Conservation (phyloP, 2,888 invertebrate species). For the Dugesia japonica region DNA sequence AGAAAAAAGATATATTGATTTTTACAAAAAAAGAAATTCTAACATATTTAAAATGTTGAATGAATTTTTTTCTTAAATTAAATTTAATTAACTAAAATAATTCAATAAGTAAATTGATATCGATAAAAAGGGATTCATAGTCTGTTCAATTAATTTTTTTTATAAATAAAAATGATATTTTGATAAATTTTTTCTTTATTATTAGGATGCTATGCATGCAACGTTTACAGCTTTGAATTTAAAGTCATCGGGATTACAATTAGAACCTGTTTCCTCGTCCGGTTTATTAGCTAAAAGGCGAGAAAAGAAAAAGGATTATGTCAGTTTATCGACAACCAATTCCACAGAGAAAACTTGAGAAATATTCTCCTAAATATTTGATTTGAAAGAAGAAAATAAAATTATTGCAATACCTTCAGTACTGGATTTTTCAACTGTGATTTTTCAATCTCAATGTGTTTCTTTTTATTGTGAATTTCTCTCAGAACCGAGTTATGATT, state of each 20-base stretch:
- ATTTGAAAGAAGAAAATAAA: too few relatives aligned
- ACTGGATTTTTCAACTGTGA: neutral
- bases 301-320: conserved; percentile 1
- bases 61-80: too few relatives aligned
- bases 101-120: too few relatives aligned
- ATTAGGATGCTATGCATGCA: conserved; percentile 8
- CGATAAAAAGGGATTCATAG: too few relatives aligned
- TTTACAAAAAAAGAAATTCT: too few relatives aligned
- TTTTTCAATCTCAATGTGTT: neutral
- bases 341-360: neutral
- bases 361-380: neutral
- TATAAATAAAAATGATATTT: too few relatives aligned
- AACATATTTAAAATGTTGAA: too few relatives aligned
- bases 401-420: neutral
- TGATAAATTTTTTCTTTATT: too few relatives aligned
- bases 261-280: neutral
- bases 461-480: neutral
- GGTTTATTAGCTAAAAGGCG: neutral
- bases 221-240: conserved; percentile 1
- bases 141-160: too few relatives aligned
- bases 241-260: neutral
- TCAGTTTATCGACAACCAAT: neutral
- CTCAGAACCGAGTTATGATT: conserved; percentile 4
- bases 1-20: too few relatives aligned
- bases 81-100: too few relatives aligned